Percentiles rank a stretch among this genome's conserved stretches.
Conservation (phyloP, 2,113 vertebrate genomes). For the Microtus richardsoni region DNA sequence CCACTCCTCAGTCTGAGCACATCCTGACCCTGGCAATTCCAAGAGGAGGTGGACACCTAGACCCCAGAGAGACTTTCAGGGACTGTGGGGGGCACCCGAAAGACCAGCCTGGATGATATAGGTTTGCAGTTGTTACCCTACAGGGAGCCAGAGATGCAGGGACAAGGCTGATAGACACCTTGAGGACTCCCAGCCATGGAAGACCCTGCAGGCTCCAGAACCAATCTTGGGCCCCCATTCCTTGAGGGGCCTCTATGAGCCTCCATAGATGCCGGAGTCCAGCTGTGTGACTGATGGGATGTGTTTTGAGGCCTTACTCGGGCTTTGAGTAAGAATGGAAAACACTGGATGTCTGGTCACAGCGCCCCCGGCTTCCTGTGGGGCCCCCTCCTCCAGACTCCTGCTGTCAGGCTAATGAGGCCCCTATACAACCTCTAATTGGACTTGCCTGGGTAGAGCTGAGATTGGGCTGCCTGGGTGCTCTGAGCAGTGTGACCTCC, state of each 20-base stretch:
- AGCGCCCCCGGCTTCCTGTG: conserved; percentile 33
- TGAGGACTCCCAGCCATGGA: neutral
- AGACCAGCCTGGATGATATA: neutral
- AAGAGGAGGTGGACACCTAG: neutral
- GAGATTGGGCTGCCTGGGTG: neutral
- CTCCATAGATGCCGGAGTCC: neutral
- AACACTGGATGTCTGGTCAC: neutral
- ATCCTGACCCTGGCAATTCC: neutral
- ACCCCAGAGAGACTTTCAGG: neutral
- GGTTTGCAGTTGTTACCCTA: neutral
- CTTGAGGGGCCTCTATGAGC: neutral
- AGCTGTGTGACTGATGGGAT: neutral
- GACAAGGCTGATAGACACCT: neutral
- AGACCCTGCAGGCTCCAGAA: neutral
- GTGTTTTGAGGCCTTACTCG: neutral
- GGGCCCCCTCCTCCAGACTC: conserved; percentile 5
- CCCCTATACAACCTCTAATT: conserved; percentile 68
- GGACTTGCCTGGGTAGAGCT: conserved; percentile 66
- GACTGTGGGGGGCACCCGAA: neutral
- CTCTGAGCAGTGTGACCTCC: conserved; percentile 21
- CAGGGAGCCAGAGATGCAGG: neutral
- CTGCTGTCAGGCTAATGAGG: conserved; percentile 65
- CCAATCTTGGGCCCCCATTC: no score
- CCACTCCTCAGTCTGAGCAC: neutral
- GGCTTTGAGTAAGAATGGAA: neutral